Evolutionary conservation across 2,797 vertebrate genomes (phyloP), one percentile per base, ranked within the genome.

Genomic region (Vespertilio murinus): DNA sequence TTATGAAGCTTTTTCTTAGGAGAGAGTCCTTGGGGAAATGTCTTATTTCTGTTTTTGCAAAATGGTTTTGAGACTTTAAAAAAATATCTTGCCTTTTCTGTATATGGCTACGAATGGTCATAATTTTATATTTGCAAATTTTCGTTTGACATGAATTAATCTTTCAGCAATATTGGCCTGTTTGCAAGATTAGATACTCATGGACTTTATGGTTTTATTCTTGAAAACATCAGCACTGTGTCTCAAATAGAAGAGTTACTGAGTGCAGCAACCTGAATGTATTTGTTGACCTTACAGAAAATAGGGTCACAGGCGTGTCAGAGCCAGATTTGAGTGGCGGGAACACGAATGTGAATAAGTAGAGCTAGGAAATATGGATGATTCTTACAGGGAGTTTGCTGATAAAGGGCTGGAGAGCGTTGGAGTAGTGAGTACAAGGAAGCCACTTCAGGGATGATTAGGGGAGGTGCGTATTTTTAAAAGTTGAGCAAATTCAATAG

Each of bases 1-100:
- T 95, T 95, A 93, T 35, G 91, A 78, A 90, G 35, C 88, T 84
- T 28, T 90, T 94, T 92, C 77, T 14, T 77, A 70, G 75, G 54
- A 82, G 93, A 91, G 56, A 94, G 69, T 95, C 70, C 85, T 49
- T 88, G 47, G 74, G 61, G 42, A 92, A 91, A 77, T 90, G 42
- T 88, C 79, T 93, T 85, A 23, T 38, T 81, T 75, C 30, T 94
- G 40, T 88, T 82, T 96, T 92, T 87, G 84, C 49, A 86, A 86
- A 90, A 86, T 91, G 23, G 6, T 80, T 96, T 88, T 78, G 47
- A 94, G 81, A 79, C 75, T 82, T 61, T 61, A 78, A 42, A 54
- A 54, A 54, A 54, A 54, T 23, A 11, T 38, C 33, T 93, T 71
- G 40, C 38, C 30, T 84, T 97, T 88, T 95, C 56, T 89, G 33